Evolutionary conservation across 1,140 invertebrate genomes (phyloP).

Genomic region (Neodiprion pinetum): DNA sequence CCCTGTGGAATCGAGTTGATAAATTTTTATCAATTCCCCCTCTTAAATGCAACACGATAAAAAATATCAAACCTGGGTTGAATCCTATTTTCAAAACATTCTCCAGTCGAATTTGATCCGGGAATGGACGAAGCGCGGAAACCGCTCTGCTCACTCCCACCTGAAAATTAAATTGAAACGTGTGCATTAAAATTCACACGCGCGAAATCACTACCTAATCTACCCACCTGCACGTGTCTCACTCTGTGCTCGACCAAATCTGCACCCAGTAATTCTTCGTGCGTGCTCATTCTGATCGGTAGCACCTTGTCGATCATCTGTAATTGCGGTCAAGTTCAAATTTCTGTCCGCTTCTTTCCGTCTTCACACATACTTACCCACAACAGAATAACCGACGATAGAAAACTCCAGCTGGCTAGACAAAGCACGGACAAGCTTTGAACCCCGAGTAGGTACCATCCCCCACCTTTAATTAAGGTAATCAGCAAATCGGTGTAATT

Average conservation of each 20-base stretch:
- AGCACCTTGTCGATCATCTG: constrained; percentile 78
- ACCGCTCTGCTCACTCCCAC: constrained; percentile 70
- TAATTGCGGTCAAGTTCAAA: constrained; percentile 19
- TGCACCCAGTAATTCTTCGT: constrained; percentile 86
- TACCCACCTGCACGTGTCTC: constrained; percentile 64
- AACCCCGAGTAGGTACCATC: constrained; percentile 84
- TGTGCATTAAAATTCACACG: constrained; percentile 10
- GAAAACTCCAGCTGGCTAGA: constrained; percentile 75
- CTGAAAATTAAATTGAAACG: constrained; percentile 40
- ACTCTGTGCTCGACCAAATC: constrained; percentile 88
- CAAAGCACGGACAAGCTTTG: constrained; percentile 77
- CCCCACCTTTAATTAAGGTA: constrained; percentile 72
- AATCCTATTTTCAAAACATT: constrained; percentile 61
- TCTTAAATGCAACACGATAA: constrained; percentile 36
- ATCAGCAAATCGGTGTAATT: neutral
- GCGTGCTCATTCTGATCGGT: constrained; percentile 82
- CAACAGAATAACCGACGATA: constrained; percentile 72
- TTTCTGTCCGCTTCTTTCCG: neutral
- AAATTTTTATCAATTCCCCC: constrained; percentile 39
- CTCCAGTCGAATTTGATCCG: constrained; percentile 53
- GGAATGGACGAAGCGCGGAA: constrained; percentile 63
- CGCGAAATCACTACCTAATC: constrained; percentile 1
- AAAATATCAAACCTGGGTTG: constrained; percentile 63
- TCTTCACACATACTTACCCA: constrained; percentile 62
- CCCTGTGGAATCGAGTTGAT: constrained; percentile 42